These are phyloP conservation scores for Peribatodes rhomboidaria DNA, from an alignment of 2,888 invertebrate species.

Conservation along the genomic window DNA sequence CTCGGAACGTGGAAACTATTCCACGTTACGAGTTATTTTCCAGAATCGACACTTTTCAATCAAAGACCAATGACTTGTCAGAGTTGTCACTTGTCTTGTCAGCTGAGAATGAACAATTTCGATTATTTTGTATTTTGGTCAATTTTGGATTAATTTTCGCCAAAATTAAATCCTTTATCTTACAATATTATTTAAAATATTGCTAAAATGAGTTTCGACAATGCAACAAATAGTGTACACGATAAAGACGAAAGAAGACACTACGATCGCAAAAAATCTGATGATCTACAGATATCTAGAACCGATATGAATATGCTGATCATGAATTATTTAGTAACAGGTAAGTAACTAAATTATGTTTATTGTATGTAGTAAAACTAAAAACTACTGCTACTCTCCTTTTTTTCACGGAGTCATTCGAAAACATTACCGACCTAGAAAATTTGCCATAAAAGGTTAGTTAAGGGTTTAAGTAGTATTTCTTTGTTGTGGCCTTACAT, in stretches of 20 bases:
- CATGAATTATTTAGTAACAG: constrained; percentile 99
- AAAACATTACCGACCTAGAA: not conserved
- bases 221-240: constrained; percentile 64
- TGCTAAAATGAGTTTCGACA: constrained; percentile 76
- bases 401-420: not conserved
- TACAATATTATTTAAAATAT: constrained; percentile 20
- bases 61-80: no score
- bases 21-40: no score
- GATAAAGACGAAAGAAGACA: constrained; percentile 83
- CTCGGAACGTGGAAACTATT: no score
- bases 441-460: not conserved
- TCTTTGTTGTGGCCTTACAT: no score
- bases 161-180: not conserved
- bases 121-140: constrained; percentile 2
- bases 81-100: no score
- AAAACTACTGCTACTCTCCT: not conserved
- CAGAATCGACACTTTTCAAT: not conserved
- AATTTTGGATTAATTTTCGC: not conserved
- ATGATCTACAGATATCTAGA: constrained; percentile 93
- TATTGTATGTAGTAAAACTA: not conserved
- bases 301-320: constrained; percentile 98
- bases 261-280: constrained; percentile 91
- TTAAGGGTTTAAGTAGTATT: no score
- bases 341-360: no score
- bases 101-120: constrained; percentile 14